phyloP scores from a whole-genome alignment of 2,888 invertebrate genomes.

The Dynastes maya region DNA sequence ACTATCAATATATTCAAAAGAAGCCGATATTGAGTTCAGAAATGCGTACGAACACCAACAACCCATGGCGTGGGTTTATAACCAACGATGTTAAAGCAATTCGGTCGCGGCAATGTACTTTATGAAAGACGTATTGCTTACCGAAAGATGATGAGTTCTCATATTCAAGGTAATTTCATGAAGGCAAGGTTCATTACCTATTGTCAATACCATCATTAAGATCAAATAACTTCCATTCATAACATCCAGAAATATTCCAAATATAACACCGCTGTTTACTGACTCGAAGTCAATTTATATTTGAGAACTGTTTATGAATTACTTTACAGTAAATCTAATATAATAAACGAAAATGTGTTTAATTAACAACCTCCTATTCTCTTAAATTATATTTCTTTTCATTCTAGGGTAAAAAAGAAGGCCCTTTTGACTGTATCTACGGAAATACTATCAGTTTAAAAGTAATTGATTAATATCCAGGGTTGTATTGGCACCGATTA shows the following conservation, averaged over 20 bases:
- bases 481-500: background rate
- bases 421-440: too few relatives aligned
- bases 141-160: background rate
- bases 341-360: too few relatives aligned
- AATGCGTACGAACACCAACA: background rate
- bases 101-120: slow-evolving; percentile 18
- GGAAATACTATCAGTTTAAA: too few relatives aligned
- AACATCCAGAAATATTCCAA: too few relatives aligned
- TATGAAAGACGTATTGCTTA: background rate
- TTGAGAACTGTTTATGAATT: too few relatives aligned
- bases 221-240: slow-evolving; percentile 12
- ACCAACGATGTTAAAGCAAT: slow-evolving; percentile 8
- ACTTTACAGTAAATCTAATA: background rate
- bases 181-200: background rate
- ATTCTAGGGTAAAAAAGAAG: too few relatives aligned
- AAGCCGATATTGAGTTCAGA: background rate
- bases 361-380: too few relatives aligned
- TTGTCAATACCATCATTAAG: slow-evolving; percentile 6
- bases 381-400: too few relatives aligned
- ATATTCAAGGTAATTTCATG: background rate
- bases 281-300: background rate
- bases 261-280: background rate
- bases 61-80: slow-evolving; percentile 11
- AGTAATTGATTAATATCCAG: background rate
- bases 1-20: slow-evolving; percentile 2